phyloP scores from a whole-genome alignment of 2,888 invertebrate species.

The Germaria angustata region DNA sequence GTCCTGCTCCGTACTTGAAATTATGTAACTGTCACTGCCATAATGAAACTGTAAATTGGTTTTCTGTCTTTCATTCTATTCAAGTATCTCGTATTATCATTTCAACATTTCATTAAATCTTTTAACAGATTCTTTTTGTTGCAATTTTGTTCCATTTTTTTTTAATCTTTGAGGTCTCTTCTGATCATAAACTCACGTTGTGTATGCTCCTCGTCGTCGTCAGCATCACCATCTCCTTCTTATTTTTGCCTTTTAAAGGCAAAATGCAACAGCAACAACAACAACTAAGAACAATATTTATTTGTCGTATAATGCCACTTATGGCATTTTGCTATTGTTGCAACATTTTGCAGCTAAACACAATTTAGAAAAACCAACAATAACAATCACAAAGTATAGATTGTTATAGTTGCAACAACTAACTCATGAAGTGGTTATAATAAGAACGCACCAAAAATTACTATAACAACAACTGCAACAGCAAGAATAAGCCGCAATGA shows the following conservation, averaged over 20 bases:
- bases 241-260: slow-evolving; percentile 52
- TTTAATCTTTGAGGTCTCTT: slow-evolving; percentile 53
- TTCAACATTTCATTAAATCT: slow-evolving; percentile 63
- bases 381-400: slow-evolving; percentile 36
- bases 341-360: slow-evolving; percentile 66
- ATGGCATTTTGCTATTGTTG: slow-evolving; percentile 63
- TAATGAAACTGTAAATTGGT: slow-evolving; percentile 64
- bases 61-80: slow-evolving; percentile 49
- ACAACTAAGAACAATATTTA: slow-evolving; percentile 27
- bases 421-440: slow-evolving; percentile 61
- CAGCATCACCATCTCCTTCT: slow-evolving; percentile 11
- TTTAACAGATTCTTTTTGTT: slow-evolving; percentile 53
- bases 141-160: slow-evolving; percentile 1
- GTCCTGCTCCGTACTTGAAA: background rate
- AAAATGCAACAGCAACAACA: slow-evolving; percentile 45
- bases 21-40: slow-evolving; percentile 3
- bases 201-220: slow-evolving; percentile 24
- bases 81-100: slow-evolving; percentile 38
- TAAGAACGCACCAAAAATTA: slow-evolving; percentile 62
- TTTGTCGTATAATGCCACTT: slow-evolving; percentile 59
- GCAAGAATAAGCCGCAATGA: slow-evolving; percentile 42
- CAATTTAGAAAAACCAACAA: slow-evolving; percentile 41
- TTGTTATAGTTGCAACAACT: slow-evolving; percentile 67
- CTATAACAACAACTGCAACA: slow-evolving; percentile 21
- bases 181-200: slow-evolving; percentile 43